These are phyloP conservation scores for Cataglyphis hispanica DNA, from an alignment of 1,140 invertebrate species.

Conservation along the genomic window DNA sequence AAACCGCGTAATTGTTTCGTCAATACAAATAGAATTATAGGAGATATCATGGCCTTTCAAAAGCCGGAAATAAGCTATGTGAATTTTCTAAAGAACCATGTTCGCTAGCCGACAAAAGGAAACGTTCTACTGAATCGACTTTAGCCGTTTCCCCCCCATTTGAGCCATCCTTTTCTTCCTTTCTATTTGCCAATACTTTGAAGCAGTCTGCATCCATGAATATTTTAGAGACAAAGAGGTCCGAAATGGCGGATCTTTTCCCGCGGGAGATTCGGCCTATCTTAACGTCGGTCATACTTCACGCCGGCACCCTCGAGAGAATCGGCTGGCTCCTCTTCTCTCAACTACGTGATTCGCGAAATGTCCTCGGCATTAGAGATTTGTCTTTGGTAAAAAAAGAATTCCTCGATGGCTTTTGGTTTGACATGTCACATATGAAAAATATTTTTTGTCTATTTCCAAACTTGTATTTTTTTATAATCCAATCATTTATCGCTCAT, in stretches of 20 bases:
- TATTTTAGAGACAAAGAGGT: conserved; percentile 67
- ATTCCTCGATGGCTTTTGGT: background rate
- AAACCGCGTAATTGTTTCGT: background rate
- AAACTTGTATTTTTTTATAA: background rate
- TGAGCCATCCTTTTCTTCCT: conserved; percentile 30
- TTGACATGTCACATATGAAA: background rate
- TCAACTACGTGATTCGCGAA: conserved; percentile 59
- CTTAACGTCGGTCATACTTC: conserved; percentile 70
- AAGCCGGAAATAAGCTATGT: conserved; percentile 33
- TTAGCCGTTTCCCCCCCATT: conserved; percentile 1
- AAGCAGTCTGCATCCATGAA: conserved; percentile 68
- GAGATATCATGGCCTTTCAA: background rate
- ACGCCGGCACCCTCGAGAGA: conserved; percentile 56
- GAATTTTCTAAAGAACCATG: conserved; percentile 19
- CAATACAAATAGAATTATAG: background rate
- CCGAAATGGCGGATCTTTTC: conserved; percentile 60
- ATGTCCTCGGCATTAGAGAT: conserved; percentile 53
- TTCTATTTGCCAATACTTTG: conserved; percentile 40
- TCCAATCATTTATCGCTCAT: too few relatives aligned
- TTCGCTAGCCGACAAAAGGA: conserved; percentile 29
- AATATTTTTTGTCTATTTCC: background rate
- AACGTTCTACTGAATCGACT: conserved; percentile 47
- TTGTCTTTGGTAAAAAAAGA: conserved; percentile 20
- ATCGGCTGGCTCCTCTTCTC: conserved; percentile 29
- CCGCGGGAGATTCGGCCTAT: conserved; percentile 66